Evolutionary conservation across 2,797 vertebrate genomes (phyloP).

Genomic region (Diplodus puntazzo): DNA sequence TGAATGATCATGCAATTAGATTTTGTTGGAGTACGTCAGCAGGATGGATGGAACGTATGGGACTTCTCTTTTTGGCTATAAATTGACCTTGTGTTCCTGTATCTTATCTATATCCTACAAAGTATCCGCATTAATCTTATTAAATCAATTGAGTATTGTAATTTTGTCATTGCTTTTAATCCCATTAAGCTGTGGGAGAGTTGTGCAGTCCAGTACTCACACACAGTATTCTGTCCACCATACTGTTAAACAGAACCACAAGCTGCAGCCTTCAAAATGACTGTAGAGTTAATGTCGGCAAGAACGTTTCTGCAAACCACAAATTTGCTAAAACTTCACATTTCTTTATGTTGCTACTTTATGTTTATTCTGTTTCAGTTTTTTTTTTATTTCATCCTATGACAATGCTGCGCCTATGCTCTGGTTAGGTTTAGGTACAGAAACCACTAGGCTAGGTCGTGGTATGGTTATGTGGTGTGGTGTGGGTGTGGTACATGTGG

Average conservation of each 20-base stretch:
- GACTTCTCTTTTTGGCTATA: neutral
- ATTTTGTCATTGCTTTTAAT: neutral
- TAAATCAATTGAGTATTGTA: neutral
- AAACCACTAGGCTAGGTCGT: no score
- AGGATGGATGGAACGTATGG: neutral
- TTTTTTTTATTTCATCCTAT: no score
- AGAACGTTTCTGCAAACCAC: no score
- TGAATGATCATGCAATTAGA: neutral
- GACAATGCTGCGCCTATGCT: no score
- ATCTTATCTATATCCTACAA: neutral
- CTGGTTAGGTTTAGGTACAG: no score
- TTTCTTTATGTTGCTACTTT: no score
- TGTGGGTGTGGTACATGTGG: no score
- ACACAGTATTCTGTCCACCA: neutral
- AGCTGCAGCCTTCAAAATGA: neutral
- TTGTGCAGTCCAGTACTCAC: neutral
- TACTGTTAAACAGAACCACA: neutral
- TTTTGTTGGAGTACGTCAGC: neutral
- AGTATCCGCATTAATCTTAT: neutral
- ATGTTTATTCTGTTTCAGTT: no score
- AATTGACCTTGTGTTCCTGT: neutral
- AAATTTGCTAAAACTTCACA: no score
- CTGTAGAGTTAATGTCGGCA: neutral
- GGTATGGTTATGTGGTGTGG: no score
- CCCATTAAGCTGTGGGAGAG: neutral